These are phyloP conservation scores for Datnioides undecimradiatus DNA, from an alignment of 2,113 vertebrate genomes.

Conservation along the genomic window DNA sequence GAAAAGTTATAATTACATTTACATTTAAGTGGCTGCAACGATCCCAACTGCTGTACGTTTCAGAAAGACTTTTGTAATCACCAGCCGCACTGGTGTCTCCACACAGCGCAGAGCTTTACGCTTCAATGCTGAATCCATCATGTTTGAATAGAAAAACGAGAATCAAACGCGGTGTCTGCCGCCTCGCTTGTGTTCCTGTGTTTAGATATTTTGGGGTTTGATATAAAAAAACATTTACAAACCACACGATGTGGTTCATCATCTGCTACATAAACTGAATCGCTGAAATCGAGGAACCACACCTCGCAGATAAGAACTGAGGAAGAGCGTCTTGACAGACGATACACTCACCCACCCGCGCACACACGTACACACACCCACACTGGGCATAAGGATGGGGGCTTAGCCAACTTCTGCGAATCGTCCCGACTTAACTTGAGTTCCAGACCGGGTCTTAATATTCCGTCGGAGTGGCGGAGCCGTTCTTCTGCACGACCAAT, in stretches of 20 bases:
- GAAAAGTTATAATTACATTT: background rate
- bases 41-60: background rate
- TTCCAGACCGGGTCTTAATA: constrained; percentile 88
- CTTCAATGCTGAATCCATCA: background rate
- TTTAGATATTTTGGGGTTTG: constrained; percentile 38
- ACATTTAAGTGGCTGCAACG: background rate
- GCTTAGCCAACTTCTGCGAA: constrained; percentile 85
- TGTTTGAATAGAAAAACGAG: background rate
- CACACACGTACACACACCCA: constrained; percentile 41
- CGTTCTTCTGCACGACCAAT: constrained; percentile 93
- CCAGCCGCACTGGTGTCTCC: background rate
- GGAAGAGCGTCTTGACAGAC: constrained; percentile 40
- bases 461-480: constrained; percentile 86
- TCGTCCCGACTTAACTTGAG: constrained; percentile 77
- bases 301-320: constrained; percentile 53
- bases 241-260: background rate
- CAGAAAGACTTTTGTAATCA: background rate
- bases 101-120: background rate
- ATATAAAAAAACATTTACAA: constrained; percentile 43
- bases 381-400: constrained; percentile 82
- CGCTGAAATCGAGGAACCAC: constrained; percentile 31
- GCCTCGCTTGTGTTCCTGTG: constrained; percentile 12
- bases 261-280: constrained; percentile 56
- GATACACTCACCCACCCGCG: constrained; percentile 22
- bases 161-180: constrained; percentile 5